Evolutionary conservation across 2,888 invertebrate genomes (phyloP).

Genomic region (Eristalinus aeneus): DNA sequence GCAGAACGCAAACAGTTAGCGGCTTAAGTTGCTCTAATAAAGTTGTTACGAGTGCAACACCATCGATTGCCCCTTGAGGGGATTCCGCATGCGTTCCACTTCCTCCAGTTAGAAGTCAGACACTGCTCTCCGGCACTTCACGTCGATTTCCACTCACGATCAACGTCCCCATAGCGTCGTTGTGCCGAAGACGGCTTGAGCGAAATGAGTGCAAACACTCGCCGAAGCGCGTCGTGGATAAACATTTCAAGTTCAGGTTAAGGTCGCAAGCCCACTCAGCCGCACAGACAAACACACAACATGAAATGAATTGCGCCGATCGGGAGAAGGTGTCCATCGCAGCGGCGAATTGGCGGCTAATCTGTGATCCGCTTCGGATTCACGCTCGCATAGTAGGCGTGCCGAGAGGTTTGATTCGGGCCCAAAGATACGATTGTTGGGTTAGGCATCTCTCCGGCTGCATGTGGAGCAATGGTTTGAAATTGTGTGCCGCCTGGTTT

Average conservation of each 20-base stretch:
- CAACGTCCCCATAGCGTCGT: neutral
- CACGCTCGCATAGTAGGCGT: neutral
- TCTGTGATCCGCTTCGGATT: neutral
- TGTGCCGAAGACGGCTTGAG: neutral
- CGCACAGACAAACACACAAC: neutral
- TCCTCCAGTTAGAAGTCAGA: neutral
- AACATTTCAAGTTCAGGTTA: constrained; percentile 14
- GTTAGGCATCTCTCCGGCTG: neutral
- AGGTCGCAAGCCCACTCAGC: constrained; percentile 3
- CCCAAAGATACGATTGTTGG: neutral
- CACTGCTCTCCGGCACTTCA: neutral
- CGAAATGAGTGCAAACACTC: constrained; percentile 1
- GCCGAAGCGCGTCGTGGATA: neutral
- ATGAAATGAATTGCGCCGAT: neutral
- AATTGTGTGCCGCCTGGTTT: neutral
- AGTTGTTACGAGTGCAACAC: neutral
- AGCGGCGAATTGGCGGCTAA: neutral
- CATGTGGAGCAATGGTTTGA: neutral
- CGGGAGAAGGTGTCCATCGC: neutral
- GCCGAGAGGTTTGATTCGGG: neutral
- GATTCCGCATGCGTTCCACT: neutral
- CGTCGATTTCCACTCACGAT: neutral
- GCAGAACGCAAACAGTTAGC: neutral
- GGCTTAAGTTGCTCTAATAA: neutral
- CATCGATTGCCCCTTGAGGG: neutral